A percentile compares a stretch with the other conserved stretches of the same genome.
Conservation (phyloP, 64 coral and sea anemone genomes). For the Porites lutea region DNA sequence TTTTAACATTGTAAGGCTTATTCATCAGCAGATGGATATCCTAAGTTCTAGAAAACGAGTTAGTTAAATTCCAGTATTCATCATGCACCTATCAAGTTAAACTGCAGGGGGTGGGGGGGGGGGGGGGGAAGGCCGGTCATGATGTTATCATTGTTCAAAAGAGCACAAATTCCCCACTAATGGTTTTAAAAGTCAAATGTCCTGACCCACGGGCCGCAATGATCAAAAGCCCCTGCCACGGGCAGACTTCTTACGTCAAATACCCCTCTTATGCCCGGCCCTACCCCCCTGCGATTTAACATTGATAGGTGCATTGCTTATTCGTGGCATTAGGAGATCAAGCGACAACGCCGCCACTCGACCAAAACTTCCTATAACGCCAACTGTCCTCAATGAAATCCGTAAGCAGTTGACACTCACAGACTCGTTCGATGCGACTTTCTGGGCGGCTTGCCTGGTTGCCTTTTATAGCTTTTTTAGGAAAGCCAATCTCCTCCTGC, state of each 20-base stretch:
- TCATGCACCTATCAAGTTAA: no score
- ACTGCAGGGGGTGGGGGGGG: no score
- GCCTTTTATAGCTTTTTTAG: conserved; percentile 50
- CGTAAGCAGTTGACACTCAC: background rate
- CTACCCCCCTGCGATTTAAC: no score
- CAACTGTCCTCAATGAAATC: conserved; percentile 5
- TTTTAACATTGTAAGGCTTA: conserved; percentile 2
- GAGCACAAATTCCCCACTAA: no score
- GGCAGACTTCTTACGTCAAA: no score
- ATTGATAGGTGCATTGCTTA: no score
- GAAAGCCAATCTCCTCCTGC: conserved; percentile 31
- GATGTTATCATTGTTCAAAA: no score
- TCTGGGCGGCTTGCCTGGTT: conserved; percentile 32
- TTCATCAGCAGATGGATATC: background rate
- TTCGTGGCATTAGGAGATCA: conserved; percentile 40
- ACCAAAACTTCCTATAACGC: conserved; percentile 49
- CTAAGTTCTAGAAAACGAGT: background rate
- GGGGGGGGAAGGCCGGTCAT: no score
- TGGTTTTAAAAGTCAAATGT: no score
- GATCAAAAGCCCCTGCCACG: no score
- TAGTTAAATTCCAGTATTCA: background rate
- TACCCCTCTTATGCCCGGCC: no score
- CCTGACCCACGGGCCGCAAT: no score
- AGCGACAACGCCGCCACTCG: conserved; percentile 15
- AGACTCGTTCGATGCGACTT: conserved; percentile 16